phyloP scores from a whole-genome alignment of 1,140 invertebrate species.

The Panagrolaimus sp. region DNA sequence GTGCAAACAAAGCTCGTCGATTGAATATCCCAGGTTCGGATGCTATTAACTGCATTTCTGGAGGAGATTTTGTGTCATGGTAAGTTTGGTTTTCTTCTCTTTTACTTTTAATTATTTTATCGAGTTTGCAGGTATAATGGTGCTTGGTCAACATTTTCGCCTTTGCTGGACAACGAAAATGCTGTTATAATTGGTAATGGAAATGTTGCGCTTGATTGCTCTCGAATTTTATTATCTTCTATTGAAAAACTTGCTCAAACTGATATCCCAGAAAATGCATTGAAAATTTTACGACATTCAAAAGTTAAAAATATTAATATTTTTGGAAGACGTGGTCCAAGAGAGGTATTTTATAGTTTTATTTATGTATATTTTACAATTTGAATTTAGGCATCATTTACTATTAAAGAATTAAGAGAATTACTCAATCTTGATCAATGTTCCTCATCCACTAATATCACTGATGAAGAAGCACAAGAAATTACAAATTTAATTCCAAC shows the following conservation, averaged over 20 bases:
- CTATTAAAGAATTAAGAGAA: constrained; percentile 91
- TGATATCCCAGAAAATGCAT: constrained; percentile 80
- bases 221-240: constrained; percentile 77
- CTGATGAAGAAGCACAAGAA: constrained; percentile 58
- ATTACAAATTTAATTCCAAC: constrained; percentile 50
- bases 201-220: constrained; percentile 96
- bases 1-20: constrained; percentile 74
- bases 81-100: constrained; percentile 80
- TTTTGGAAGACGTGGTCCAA: constrained; percentile 83
- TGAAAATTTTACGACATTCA: constrained; percentile 72
- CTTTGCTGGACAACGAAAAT: constrained; percentile 66
- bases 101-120: constrained; percentile 3
- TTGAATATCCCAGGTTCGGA: constrained; percentile 69
- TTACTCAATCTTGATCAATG: constrained; percentile 74
- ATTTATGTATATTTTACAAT: constrained; percentile 18
- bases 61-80: constrained; percentile 73
- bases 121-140: constrained; percentile 72
- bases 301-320: constrained; percentile 76
- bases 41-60: constrained; percentile 64
- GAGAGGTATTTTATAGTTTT: constrained; percentile 66
- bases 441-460: constrained; percentile 64
- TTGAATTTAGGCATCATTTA: constrained; percentile 74
- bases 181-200: constrained; percentile 87
- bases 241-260: constrained; percentile 66
- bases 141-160: constrained; percentile 60